Evolutionary conservation across 2,113 vertebrate species (phyloP).

Genomic region (Chionodraco myersi): DNA sequence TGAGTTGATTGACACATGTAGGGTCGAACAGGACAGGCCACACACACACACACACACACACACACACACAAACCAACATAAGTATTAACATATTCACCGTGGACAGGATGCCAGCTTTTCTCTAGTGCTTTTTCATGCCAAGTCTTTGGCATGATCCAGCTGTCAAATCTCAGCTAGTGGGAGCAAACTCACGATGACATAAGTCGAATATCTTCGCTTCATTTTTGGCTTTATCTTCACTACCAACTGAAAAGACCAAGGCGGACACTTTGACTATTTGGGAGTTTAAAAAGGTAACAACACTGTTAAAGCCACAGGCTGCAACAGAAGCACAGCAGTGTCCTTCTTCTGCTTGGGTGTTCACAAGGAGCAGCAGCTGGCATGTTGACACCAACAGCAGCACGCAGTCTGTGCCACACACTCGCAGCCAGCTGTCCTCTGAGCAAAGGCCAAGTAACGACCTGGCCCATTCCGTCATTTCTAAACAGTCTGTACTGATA

Average conservation of each 20-base stretch:
- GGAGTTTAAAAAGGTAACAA: slow-evolving; percentile 14
- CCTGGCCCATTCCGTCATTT: not conserved
- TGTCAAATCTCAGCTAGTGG: slow-evolving; percentile 57
- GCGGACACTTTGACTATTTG: slow-evolving; percentile 13
- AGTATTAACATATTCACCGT: slow-evolving; percentile 53
- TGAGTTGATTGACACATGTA: slow-evolving; percentile 77
- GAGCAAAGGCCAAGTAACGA: slow-evolving; percentile 7
- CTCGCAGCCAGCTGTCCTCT: slow-evolving; percentile 47
- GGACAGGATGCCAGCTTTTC: slow-evolving; percentile 57
- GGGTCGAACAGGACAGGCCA: slow-evolving; percentile 64
- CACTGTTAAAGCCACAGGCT: slow-evolving; percentile 30
- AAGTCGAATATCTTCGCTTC: slow-evolving; percentile 35
- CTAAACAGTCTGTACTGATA: not conserved
- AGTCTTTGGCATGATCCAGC: slow-evolving; percentile 62
- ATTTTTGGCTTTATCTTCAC: slow-evolving; percentile 18
- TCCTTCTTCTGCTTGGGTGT: not conserved
- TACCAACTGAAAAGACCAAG: slow-evolving; percentile 33
- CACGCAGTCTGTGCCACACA: slow-evolving; percentile 31
- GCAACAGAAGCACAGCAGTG: slow-evolving; percentile 51
- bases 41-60: slow-evolving; percentile 28
- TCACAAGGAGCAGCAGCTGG: slow-evolving; percentile 44
- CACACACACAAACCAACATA: slow-evolving; percentile 34
- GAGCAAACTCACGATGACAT: slow-evolving; percentile 52
- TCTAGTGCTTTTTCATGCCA: slow-evolving; percentile 37
- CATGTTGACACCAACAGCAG: slow-evolving; percentile 8